phyloP scores from a whole-genome alignment of 2,113 vertebrate species.

The Formicarius rufipectus region DNA sequence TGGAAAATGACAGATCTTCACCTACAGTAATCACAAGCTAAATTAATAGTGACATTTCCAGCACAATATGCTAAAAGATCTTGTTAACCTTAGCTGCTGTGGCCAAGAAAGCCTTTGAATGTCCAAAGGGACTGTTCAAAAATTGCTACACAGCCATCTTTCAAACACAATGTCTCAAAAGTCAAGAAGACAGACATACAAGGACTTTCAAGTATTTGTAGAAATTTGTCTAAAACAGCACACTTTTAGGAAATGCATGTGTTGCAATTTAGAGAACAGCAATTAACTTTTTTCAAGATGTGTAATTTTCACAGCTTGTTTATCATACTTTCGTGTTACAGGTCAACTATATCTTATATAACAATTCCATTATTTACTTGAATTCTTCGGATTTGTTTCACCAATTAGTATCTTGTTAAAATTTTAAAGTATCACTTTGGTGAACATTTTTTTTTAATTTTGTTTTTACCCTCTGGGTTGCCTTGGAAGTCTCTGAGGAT shows the following conservation, averaged over 20 bases:
- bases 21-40: neutral
- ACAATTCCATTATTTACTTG: neutral
- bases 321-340: neutral
- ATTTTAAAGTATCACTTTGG: neutral
- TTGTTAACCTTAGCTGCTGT: neutral
- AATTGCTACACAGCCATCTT: neutral
- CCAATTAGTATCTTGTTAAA: neutral
- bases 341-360: neutral
- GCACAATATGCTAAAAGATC: neutral
- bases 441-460: neutral
- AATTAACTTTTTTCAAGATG: neutral
- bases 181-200: neutral
- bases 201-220: neutral
- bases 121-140: neutral
- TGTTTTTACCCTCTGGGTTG: neutral
- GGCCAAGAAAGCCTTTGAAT: neutral
- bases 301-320: neutral
- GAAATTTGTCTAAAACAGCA: neutral
- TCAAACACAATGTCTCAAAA: neutral
- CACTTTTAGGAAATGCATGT: neutral
- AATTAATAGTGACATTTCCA: slow-evolving; percentile 9
- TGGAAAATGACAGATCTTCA: neutral
- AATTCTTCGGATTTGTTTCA: neutral
- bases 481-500: neutral
- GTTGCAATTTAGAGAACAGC: neutral